These are phyloP conservation scores for Tragopan temminckii DNA, from an alignment of 2,797 vertebrate species.

Conservation along the genomic window DNA sequence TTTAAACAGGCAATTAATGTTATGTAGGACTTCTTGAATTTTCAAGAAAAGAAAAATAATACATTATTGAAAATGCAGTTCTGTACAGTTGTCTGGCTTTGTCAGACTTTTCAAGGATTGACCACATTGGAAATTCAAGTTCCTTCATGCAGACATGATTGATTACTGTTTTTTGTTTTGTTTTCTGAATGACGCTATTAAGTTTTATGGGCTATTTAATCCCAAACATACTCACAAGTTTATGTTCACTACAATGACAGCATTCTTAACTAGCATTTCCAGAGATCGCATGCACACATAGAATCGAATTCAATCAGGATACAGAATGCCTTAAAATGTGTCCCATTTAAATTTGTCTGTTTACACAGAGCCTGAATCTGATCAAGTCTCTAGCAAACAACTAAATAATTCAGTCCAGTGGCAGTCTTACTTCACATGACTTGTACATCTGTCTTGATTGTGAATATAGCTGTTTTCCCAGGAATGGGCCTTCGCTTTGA, in stretches of 20 bases:
- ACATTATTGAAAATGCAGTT: background rate
- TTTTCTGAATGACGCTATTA: background rate
- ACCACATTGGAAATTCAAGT: background rate
- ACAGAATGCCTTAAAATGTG: conserved; percentile 30
- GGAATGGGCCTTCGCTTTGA: conserved; percentile 43
- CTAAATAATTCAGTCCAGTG: conserved; percentile 71
- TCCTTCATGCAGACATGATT: background rate
- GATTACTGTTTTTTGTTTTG: background rate
- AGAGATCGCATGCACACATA: background rate
- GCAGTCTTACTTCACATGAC: conserved; percentile 61
- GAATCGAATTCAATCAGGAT: conserved; percentile 25
- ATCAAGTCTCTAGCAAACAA: conserved; percentile 59
- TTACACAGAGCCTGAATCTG: conserved; percentile 43
- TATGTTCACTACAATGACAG: background rate
- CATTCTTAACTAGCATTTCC: conserved; percentile 23
- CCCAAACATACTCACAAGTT: background rate
- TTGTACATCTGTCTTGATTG: conserved; percentile 58
- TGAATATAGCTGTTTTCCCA: conserved; percentile 47
- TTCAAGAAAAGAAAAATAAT: background rate
- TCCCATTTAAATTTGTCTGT: conserved; percentile 52
- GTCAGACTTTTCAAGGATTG: background rate
- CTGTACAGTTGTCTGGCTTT: background rate
- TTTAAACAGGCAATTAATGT: background rate
- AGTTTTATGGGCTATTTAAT: conserved; percentile 21
- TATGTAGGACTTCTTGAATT: background rate